These are phyloP conservation scores for Mylabris phalerata DNA, from an alignment of 1,140 invertebrate genomes.

Conservation along the genomic window DNA sequence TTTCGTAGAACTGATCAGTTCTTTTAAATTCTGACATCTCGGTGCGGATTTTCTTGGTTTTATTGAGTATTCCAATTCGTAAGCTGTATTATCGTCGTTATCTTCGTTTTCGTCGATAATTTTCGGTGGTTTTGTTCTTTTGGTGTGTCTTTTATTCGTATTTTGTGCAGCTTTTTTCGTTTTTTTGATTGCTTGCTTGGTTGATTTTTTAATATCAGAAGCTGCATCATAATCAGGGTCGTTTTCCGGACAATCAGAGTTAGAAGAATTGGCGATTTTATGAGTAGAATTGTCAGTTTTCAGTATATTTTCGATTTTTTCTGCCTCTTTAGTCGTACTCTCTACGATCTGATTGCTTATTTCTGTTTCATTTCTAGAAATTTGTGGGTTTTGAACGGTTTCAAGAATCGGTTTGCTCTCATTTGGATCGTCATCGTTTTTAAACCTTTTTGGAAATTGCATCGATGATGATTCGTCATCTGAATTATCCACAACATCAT, in stretches of 20 bases:
- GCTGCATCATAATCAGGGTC: constrained; percentile 26
- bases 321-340: not conserved
- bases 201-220: not conserved
- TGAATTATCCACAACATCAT: constrained; percentile 60
- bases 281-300: not conserved
- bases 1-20: constrained; percentile 22
- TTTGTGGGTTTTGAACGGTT: not conserved
- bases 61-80: constrained; percentile 38
- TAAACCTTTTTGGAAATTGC: constrained; percentile 33
- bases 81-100: constrained; percentile 10
- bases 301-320: not conserved
- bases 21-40: constrained; percentile 31
- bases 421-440: constrained; percentile 6
- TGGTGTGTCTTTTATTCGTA: not conserved
- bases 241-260: constrained; percentile 27
- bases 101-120: constrained; percentile 12
- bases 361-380: not conserved
- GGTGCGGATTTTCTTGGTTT: constrained; percentile 35
- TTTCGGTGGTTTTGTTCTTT: constrained; percentile 4
- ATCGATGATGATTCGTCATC: constrained; percentile 45
- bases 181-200: not conserved
- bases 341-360: not conserved
- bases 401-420: no score
- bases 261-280: not conserved
- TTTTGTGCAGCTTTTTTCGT: constrained; percentile 13